Base-by-base conservation (phyloP, 2,113 vertebrate genomes). In the Tychaedon coryphoeus region DNA sequence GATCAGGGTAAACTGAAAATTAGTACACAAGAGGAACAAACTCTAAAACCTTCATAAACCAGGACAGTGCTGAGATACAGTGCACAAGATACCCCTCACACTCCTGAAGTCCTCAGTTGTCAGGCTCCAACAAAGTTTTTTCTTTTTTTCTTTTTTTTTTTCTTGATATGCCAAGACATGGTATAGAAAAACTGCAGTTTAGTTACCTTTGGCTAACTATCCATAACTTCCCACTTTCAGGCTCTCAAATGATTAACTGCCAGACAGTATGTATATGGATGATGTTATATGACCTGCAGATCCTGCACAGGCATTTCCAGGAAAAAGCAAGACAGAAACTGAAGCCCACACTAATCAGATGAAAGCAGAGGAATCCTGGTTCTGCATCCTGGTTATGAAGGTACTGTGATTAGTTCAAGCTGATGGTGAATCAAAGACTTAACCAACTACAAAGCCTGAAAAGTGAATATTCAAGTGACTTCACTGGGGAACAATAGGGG, bases 81-180 rank as follows among this genome's bases (percentile, higher is more conserved):
- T 5, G 9, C 19, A 33, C 1, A 4, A 42, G 62, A 51, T 8
- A 29, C 2, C 1, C 9, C 18, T 54, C 26, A 34, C 0, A 1
- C 14, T 84, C 43, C n/a, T 31, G 0, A 86, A 58, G 26, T 7
- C 19, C 18, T 54, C 2, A 0, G 42, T 75, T 80, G 8, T 57
- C 34, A 57, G 28, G 12, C 24, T 70, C 29, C 29, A 88, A 38
- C 2, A 47, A 48, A 48, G 29, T 23, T 29, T 14, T 67, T 16
- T 4, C 1, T 20, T 38, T 42, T 22, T 13, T 26, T 5, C 6
- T 6, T 3, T 50, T 19, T 48, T 26, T 33, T n/a, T 48, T 14
- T 4, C 10, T 48, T 26, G 28, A 48, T 2, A 6, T 28, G 24
- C 12, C 31, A 57, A 73, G 22, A 77, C 4, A 31, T 7, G 10